phyloP scores from a whole-genome alignment of 2,888 invertebrate species.

The Lamproptera curius region DNA sequence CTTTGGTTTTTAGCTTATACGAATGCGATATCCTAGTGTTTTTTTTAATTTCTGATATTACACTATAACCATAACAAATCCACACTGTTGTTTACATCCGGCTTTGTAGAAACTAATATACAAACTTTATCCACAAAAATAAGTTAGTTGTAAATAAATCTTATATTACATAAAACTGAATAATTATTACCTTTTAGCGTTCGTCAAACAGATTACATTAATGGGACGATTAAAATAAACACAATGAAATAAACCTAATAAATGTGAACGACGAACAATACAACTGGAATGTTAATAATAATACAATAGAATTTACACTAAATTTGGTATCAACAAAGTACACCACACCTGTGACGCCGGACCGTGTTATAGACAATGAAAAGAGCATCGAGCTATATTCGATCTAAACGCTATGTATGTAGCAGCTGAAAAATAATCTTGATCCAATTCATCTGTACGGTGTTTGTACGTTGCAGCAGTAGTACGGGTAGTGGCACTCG shows the following conservation, averaged over 20 bases:
- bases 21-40: constrained; percentile 77
- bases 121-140: constrained; percentile 56
- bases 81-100: constrained; percentile 67
- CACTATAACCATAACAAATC: constrained; percentile 71
- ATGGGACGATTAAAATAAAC: constrained; percentile 56
- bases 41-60: constrained; percentile 72
- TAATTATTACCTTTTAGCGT: constrained; percentile 44
- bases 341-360: constrained; percentile 59
- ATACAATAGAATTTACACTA: constrained; percentile 59
- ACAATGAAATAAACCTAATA: constrained; percentile 61
- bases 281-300: constrained; percentile 75
- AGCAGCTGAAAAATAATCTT: constrained; percentile 39
- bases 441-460: constrained; percentile 48
- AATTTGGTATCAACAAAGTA: constrained; percentile 70
- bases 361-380: constrained; percentile 43
- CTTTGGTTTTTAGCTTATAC: constrained; percentile 90
- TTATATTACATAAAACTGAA: constrained; percentile 69
- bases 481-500: constrained; percentile 37
- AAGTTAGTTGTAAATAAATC: constrained; percentile 76
- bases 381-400: constrained; percentile 37
- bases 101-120: constrained; percentile 67
- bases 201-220: constrained; percentile 54
- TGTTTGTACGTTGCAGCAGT: constrained; percentile 38
- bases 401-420: constrained; percentile 32
- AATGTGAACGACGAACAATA: constrained; percentile 65